phyloP scores from a whole-genome alignment of 2,888 invertebrate species.

The Lycaena phlaeas region DNA sequence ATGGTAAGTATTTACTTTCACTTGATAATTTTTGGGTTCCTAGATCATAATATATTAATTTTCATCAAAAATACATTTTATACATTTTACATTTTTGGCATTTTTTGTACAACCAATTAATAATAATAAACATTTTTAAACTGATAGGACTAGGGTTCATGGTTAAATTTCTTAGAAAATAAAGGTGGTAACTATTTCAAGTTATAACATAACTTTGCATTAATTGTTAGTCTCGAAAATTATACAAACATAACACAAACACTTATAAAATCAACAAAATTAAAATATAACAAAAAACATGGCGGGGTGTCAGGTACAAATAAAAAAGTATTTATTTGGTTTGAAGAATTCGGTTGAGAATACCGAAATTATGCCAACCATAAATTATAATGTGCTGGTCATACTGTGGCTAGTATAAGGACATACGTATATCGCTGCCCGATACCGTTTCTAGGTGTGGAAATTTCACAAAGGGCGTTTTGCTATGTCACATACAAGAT shows the following conservation, averaged over 20 bases:
- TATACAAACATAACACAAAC: constrained; percentile 19
- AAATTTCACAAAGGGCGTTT: no score
- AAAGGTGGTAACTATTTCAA: constrained; percentile 15
- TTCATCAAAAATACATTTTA: not conserved
- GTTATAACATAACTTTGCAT: not conserved
- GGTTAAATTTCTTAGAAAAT: constrained; percentile 24
- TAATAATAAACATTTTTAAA: not conserved
- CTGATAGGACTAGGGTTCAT: not conserved
- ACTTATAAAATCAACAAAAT: constrained; percentile 15
- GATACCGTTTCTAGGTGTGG: no score
- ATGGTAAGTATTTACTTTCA: not conserved
- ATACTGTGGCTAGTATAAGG: no score
- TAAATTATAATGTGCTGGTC: no score
- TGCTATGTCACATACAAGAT: no score
- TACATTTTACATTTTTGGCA: constrained; percentile 1
- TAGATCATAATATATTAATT: not conserved
- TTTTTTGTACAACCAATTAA: constrained; percentile 1
- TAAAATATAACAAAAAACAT: constrained; percentile 17
- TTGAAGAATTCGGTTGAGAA: constrained; percentile 7
- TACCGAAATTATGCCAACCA: not conserved
- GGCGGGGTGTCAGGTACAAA: constrained; percentile 26
- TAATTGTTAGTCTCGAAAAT: constrained; percentile 21
- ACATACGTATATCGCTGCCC: no score
- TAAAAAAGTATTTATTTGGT: constrained; percentile 22
- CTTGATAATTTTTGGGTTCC: not conserved